Evolutionary conservation across 2,888 invertebrate genomes (phyloP).

Genomic region (Luperina nickerlii): DNA sequence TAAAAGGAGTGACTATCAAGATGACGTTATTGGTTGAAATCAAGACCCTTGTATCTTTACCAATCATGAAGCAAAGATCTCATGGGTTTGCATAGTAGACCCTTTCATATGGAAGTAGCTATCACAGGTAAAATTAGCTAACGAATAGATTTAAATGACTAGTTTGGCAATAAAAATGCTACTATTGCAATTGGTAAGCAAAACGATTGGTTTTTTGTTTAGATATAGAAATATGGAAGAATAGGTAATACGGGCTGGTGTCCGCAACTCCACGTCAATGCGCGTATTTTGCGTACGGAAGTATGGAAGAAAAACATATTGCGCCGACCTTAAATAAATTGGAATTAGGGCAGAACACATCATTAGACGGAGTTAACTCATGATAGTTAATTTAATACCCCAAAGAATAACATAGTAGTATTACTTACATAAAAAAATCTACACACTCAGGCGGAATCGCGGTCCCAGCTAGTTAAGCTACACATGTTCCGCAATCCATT

Average conservation of each 20-base stretch:
- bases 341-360: not conserved
- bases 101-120: not conserved
- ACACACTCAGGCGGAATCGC: not conserved
- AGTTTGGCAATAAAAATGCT: too few species aligned
- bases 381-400: not conserved
- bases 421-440: not conserved
- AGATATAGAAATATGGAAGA: too few species aligned
- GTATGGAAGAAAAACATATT: not conserved
- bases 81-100: not conserved
- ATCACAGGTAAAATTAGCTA: too few species aligned
- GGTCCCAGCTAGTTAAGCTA: conserved; percentile 3
- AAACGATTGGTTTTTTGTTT: too few species aligned
- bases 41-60: not conserved
- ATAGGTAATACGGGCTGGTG: too few species aligned
- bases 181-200: too few species aligned
- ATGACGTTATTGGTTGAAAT: not conserved
- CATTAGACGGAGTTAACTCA: too few species aligned
- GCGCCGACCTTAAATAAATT: not conserved
- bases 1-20: not conserved
- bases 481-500: conserved; percentile 35
- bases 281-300: too few species aligned
- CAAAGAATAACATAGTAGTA: not conserved
- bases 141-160: too few species aligned
- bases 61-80: not conserved
- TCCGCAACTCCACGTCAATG: too few species aligned